Base-by-base conservation (phyloP, 1,140 invertebrate species). In the Cotesia chilonis region DNA sequence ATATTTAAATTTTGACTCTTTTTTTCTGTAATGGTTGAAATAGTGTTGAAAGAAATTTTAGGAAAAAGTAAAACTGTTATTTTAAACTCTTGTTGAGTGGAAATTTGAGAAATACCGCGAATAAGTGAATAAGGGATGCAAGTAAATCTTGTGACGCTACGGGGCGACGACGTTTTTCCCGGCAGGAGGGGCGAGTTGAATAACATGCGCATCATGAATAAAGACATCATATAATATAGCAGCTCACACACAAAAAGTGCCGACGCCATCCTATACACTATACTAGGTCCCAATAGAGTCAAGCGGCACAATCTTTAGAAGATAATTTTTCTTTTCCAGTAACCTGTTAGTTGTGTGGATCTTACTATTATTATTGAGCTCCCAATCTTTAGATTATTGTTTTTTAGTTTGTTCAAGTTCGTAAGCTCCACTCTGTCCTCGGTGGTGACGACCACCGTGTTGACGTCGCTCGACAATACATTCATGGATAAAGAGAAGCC, bases 131-230 rank as follows among this genome's bases (percentile, higher is more conserved):
- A 68, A 67, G 77, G 76, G 71, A 80, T 81, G 76, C 74, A 79
- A 79, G 74, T 79, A 84, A 84, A 85, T 82, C 79, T 81, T 77
- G 78, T 71, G 61, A 81, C 82, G 74, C 77, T 80, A 77, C 78
- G 79, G 83, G 83, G 83, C 83, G 83, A 86, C 80, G 84, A 86
- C 83, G 77, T 47, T 82, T 82, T 79, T 80, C 82, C 55, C 82
- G 69, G 72, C 80, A 72, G 84, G 81, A 81, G 76, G 80, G 76
- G 79, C 73, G 63, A 65, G 36, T 41, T 72, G 41, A 28, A 28
- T 28, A 28, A 28, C 28, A 28, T 63, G 68, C 68, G 74, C 77
- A 47, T 47, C 6, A 72, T 52, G 65, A 82, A 84, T 82, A 84
- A 81, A 85, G 84, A 84, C 82, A 79, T 83, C 82, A 79, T 78